Percentiles rank a stretch among this genome's conserved stretches.
Conservation (phyloP, 2,797 vertebrate genomes). For the Gouania willdenowi region DNA sequence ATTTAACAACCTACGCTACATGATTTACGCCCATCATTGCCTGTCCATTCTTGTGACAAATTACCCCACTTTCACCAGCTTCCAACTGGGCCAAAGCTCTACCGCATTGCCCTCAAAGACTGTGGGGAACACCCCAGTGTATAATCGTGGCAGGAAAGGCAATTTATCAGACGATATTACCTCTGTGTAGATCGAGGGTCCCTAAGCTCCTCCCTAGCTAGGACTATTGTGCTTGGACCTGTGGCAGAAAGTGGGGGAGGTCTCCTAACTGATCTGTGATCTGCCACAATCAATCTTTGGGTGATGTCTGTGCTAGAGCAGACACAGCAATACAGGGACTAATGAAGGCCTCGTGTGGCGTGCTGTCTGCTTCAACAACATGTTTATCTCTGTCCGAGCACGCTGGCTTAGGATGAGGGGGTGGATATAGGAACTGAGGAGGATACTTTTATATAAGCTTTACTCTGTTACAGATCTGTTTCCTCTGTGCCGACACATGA, state of each 20-base stretch:
- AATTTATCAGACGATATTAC: slow-evolving; percentile 75
- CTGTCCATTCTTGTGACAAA: slow-evolving; percentile 41
- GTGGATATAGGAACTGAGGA: too few species aligned
- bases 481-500: background rate
- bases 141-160: slow-evolving; percentile 64
- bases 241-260: slow-evolving; percentile 45
- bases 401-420: slow-evolving; percentile 26
- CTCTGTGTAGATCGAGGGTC: slow-evolving; percentile 60
- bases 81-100: slow-evolving; percentile 35
- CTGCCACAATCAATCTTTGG: slow-evolving; percentile 60
- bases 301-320: slow-evolving; percentile 52
- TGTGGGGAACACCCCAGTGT: slow-evolving; percentile 49
- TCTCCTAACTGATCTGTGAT: slow-evolving; percentile 52
- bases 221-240: slow-evolving; percentile 58
- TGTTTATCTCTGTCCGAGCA: slow-evolving; percentile 52
- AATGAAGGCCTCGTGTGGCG: slow-evolving; percentile 55
- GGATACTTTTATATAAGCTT: too few species aligned
- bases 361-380: slow-evolving; percentile 42
- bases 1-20: slow-evolving; percentile 16
- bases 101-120: slow-evolving; percentile 52
- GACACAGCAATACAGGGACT: slow-evolving; percentile 44
- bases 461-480: too few species aligned
- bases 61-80: slow-evolving; percentile 41
- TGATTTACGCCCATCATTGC: slow-evolving; percentile 35
- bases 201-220: slow-evolving; percentile 53